Base-by-base conservation (phyloP, 2,888 invertebrate genomes). In the Drosophila niveifrons region DNA sequence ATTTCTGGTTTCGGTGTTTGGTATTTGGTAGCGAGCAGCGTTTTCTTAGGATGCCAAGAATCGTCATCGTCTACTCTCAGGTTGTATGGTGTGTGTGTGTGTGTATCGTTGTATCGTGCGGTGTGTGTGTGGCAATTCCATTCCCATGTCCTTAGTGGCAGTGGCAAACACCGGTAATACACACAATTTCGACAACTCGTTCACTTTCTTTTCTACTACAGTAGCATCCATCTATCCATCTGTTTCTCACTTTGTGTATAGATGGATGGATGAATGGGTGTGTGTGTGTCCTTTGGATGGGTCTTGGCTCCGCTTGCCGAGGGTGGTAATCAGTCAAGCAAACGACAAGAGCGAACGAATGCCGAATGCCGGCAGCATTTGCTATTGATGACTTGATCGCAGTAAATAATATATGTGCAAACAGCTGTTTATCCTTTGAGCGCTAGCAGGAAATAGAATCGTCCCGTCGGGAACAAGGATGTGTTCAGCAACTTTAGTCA, bases 1-100 rank as follows among this genome's bases (percentile, higher is more conserved):
- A 90, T 90, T 91, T 90, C 87, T 84, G 87, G 84, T 90, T 83
- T 87, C 84, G 86, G 73, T 89, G 71, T 87, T 90, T 78, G 80
- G 63, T 81, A 69, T 78, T 82, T 82, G 75, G 66, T 74, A 72
- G 62, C 66, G 11, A 34, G 10, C 13, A 55, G 36, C 44, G 41
- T 62, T 65, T 48, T 52, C 57, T 31, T 34, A 15, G 53, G 8
- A 50, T 62, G 53, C 39, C 64, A 44, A 6, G 31, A 47, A 31
- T 43, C 28, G 15, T 7, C 7, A 23, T n/a, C 36, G 18, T 43
- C 47, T 29, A 10, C 28, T 29, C 10, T n/a, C 18, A 9, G 41
- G 13, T 11, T 34, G 34, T 3, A 34, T n/a, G 34, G 31, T 34
- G n/a, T 28, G 36, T 43, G 57, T 34, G 11, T 31, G 23, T 17